These are phyloP conservation scores for Boloria selene DNA, from an alignment of 2,888 invertebrate genomes.

Conservation along the genomic window DNA sequence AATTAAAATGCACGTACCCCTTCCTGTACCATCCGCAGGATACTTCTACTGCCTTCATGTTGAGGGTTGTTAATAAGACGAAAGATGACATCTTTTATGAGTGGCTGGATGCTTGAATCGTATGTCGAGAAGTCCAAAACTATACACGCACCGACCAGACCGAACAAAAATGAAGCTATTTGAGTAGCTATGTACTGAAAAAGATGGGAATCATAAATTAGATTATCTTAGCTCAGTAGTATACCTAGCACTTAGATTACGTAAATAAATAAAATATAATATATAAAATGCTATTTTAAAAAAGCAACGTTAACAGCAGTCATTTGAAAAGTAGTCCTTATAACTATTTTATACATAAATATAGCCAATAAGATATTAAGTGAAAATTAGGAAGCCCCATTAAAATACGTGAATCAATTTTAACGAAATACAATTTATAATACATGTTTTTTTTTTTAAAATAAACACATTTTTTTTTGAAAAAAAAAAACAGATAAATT, in stretches of 20 bases:
- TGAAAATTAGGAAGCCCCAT: too few relatives aligned
- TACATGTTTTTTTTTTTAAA: too few relatives aligned
- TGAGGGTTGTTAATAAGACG: slow-evolving; percentile 89
- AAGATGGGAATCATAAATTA: neutral
- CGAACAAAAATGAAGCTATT: slow-evolving; percentile 86
- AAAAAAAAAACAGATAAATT: too few relatives aligned
- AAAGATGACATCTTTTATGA: slow-evolving; percentile 86
- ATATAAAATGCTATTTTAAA: too few relatives aligned
- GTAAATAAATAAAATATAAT: too few relatives aligned
- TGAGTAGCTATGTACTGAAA: slow-evolving; percentile 88
- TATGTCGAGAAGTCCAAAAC: slow-evolving; percentile 91
- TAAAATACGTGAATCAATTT: neutral
- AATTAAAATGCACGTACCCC: slow-evolving; percentile 81
- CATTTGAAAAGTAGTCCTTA: too few relatives aligned
- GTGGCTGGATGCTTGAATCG: slow-evolving; percentile 90
- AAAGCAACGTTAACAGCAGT: too few relatives aligned
- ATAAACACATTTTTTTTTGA: too few relatives aligned
- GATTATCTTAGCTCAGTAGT: neutral
- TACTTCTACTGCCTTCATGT: slow-evolving; percentile 85
- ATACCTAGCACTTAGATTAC: too few relatives aligned
- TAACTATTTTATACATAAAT: too few relatives aligned
- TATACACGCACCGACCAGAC: slow-evolving; percentile 88
- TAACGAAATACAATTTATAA: neutral
- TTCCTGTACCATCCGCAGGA: slow-evolving; percentile 91
- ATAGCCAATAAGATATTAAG: too few relatives aligned